phyloP scores from a whole-genome alignment of 2,113 vertebrate genomes.

The Xenotilapia caudafasciata region DNA sequence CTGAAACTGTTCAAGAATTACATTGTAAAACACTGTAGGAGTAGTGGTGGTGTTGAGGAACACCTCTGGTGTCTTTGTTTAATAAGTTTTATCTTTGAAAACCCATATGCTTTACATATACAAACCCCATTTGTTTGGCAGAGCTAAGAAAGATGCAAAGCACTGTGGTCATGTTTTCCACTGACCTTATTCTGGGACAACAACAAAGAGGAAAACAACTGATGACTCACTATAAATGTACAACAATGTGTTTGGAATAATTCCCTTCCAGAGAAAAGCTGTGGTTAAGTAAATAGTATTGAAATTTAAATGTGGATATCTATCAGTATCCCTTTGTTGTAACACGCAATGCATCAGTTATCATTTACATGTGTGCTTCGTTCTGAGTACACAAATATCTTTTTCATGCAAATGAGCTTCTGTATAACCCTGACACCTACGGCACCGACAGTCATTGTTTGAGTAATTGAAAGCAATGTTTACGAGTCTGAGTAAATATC shows the following conservation, averaged over 20 bases:
- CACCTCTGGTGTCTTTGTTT: slow-evolving; percentile 11
- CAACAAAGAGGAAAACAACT: neutral
- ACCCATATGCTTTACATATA: slow-evolving; percentile 56
- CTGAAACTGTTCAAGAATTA: slow-evolving; percentile 29
- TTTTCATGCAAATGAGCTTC: slow-evolving; percentile 50
- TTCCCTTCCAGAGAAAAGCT: slow-evolving; percentile 21
- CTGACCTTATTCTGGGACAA: neutral
- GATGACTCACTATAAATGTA: slow-evolving; percentile 23
- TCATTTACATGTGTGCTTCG: slow-evolving; percentile 41
- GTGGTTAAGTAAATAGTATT: slow-evolving; percentile 42
- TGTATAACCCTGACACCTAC: neutral
- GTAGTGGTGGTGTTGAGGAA: neutral
- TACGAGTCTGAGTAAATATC: neutral
- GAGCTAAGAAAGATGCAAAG: slow-evolving; percentile 64
- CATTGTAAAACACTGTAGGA: neutral
- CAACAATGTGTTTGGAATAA: slow-evolving; percentile 18
- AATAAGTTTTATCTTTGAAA: slow-evolving; percentile 8
- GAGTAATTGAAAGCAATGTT: slow-evolving; percentile 14
- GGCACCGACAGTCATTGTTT: neutral
- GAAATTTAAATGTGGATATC: slow-evolving; percentile 29
- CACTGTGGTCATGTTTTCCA: neutral
- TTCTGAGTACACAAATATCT: neutral
- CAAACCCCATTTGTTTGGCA: slow-evolving; percentile 56
- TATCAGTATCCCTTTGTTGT: slow-evolving; percentile 28
- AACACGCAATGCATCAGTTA: slow-evolving; percentile 18